phyloP scores from a whole-genome alignment of 2,888 invertebrate genomes.

The Monoplex corrugatus region DNA sequence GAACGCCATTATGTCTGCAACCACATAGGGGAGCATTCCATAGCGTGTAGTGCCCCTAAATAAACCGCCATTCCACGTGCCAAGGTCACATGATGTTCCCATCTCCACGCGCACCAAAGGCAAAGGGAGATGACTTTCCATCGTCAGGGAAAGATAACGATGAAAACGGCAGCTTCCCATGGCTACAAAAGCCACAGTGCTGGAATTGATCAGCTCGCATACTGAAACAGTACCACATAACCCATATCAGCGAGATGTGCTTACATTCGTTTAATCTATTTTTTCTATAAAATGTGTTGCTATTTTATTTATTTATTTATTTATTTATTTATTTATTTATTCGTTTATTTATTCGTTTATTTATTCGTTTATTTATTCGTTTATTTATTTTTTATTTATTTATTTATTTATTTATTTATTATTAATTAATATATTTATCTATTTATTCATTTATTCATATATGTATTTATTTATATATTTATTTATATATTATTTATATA shows the following conservation, averaged over 20 bases:
- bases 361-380: neutral
- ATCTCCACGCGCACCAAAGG: neutral
- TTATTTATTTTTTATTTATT: neutral
- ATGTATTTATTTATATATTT: too few relatives aligned
- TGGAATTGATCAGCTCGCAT: constrained; percentile 24
- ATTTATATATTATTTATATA: too few relatives aligned
- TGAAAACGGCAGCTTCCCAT: constrained; percentile 35
- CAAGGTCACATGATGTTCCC: neutral
- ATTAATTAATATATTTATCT: too few relatives aligned
- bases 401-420: too few relatives aligned
- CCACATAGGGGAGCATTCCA: neutral
- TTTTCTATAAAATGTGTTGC: too few relatives aligned
- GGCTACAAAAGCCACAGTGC: neutral
- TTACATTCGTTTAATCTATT: too few relatives aligned
- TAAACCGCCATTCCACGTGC: neutral
- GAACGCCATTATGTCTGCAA: neutral
- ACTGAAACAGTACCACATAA: neutral
- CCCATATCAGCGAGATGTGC: too few relatives aligned
- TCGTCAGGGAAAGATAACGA: neutral
- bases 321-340: too few relatives aligned
- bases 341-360: too few relatives aligned
- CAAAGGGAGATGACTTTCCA: neutral
- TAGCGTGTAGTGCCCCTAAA: neutral
- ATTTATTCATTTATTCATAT: too few relatives aligned
- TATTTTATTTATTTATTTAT: too few relatives aligned